Conservation (phyloP, 2,113 vertebrate species). For the Equus quagga region DNA sequence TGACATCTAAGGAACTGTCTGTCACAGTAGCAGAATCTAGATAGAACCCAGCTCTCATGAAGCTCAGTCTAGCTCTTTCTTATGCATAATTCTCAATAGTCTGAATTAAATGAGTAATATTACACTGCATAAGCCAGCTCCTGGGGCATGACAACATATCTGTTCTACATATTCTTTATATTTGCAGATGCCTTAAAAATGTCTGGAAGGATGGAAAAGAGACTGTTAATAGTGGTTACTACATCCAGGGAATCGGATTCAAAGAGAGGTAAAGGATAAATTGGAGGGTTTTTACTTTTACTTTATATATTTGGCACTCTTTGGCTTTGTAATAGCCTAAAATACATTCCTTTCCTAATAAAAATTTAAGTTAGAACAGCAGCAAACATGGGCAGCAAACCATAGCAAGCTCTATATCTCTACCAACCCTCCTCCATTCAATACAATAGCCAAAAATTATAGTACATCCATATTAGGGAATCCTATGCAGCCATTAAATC, state of each 20-base stretch:
- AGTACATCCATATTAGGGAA: neutral
- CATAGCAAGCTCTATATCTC: neutral
- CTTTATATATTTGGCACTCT: constrained; percentile 11
- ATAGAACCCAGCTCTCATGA: neutral
- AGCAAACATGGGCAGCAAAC: neutral
- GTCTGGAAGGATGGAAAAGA: neutral
- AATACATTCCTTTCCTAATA: neutral
- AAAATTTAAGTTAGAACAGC: constrained; percentile 35
- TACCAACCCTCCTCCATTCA: neutral
- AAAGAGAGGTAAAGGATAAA: neutral
- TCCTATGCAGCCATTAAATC: neutral
- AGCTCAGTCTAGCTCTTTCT: neutral
- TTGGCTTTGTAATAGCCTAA: constrained; percentile 13
- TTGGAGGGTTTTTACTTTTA: neutral
- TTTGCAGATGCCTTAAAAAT: constrained; percentile 27
- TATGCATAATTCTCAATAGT: neutral
- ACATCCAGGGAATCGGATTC: neutral
- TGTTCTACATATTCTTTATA: constrained; percentile 9
- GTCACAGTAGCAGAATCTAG: neutral
- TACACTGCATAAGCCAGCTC: neutral
- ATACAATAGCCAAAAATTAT: neutral
- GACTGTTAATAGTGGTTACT: neutral
- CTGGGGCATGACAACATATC: neutral
- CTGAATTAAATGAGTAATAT: constrained; percentile 36
- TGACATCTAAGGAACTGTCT: constrained; percentile 7